Percentiles rank a stretch among this genome's conserved stretches.
Evolutionary conservation across 2,888 invertebrate genomes (phyloP).

Genomic region (Tenthredo scrophulariae): DNA sequence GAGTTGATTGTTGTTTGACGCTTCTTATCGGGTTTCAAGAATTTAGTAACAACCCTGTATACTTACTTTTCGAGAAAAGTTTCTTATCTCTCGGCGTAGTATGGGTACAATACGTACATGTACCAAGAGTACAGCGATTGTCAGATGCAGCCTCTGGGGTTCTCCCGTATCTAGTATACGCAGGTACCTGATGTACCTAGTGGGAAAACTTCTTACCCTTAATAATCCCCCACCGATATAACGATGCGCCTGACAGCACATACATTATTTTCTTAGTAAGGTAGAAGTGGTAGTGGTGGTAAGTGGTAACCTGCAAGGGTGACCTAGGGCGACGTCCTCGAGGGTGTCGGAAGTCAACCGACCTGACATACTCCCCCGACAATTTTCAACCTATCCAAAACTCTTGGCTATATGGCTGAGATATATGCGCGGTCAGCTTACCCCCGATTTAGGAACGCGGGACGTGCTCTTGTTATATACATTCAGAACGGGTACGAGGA

Average conservation of each 20-base stretch:
- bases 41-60: not conserved
- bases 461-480: constrained; percentile 43
- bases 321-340: not conserved
- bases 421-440: constrained; percentile 54
- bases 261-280: constrained; percentile 61
- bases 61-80: not conserved
- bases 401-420: constrained; percentile 45
- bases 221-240: constrained; percentile 67
- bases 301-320: constrained; percentile 32
- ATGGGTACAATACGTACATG: not conserved
- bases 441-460: constrained; percentile 45
- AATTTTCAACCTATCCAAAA: constrained; percentile 34
- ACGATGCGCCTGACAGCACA: constrained; percentile 69
- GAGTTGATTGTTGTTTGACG: not conserved
- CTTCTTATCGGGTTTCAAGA: not conserved
- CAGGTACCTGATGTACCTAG: not conserved
- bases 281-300: not conserved
- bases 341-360: constrained; percentile 53
- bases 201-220: constrained; percentile 55
- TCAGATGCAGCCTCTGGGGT: constrained; percentile 21
- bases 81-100: not conserved
- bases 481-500: not conserved
- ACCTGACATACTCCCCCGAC: constrained; percentile 11
- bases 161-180: too few relatives aligned
- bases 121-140: not conserved